phyloP scores from a whole-genome alignment of 35 echinoderm and acorn worm species.

The Nesometra sesokonis region DNA sequence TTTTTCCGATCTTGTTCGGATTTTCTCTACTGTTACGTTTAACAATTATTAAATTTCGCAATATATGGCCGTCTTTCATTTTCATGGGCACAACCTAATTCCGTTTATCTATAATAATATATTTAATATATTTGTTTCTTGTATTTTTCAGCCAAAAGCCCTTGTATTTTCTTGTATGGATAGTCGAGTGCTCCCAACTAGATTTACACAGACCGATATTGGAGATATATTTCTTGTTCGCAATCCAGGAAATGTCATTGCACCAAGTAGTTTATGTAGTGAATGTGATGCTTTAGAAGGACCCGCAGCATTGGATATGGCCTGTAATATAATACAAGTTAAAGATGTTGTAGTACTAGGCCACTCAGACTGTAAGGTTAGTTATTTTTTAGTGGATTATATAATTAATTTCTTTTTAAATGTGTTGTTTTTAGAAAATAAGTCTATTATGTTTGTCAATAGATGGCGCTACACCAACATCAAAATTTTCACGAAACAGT shows the following conservation, averaged over 20 bases:
- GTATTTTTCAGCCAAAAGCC: background rate
- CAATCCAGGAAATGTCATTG: conserved; percentile 2
- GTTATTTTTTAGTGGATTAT: too few species aligned
- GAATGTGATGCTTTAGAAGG: background rate
- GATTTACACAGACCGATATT: background rate
- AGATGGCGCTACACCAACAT: too few species aligned
- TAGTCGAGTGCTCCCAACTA: conserved; percentile 1
- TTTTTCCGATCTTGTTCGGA: too few species aligned
- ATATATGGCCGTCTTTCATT: too few species aligned
- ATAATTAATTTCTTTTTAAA: too few species aligned
- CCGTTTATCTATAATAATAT: too few species aligned
- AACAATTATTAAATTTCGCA: too few species aligned
- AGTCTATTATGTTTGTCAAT: too few species aligned
- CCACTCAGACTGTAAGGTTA: conserved; percentile 19
- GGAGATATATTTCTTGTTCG: conserved; percentile 7
- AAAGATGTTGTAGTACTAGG: background rate
- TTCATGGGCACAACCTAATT: too few species aligned
- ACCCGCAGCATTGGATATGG: conserved; percentile 3
- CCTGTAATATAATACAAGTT: background rate
- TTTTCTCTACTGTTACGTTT: too few species aligned
- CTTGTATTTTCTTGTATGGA: conserved; percentile 9
- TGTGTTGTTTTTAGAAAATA: too few species aligned
- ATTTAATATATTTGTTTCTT: background rate
- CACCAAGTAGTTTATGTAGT: background rate
- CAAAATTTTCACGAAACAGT: too few species aligned